Base-by-base conservation (phyloP, 2,888 invertebrate genomes). In the Tipula confusa region DNA sequence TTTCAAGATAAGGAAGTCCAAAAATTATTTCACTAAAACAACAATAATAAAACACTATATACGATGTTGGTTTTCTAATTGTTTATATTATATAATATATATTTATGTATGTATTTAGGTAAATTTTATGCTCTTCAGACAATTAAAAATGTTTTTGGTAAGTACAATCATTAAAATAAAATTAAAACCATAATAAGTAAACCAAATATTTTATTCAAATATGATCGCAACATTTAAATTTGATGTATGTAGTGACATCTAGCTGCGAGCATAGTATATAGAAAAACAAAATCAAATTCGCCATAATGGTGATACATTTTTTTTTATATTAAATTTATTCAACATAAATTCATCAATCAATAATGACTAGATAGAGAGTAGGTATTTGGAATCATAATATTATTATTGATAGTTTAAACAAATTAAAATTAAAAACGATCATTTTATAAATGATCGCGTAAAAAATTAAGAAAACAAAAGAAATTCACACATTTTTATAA, bases 81-180 rank as follows among this genome's bases (percentile, higher is more conserved):
- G 64, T 64, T 64, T 64, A 64, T 64, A 24, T 64, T 24, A 64
- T 64, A 64, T 64, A 64, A 64, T 64, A 64, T 64, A 64, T 24
- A 64, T 2, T 9, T 33, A 33, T n/a, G n/a, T n/a, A n/a, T n/a
- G 7, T 31, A 31, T 31, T 31, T 31, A 31, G 3, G 7, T 31
- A 38, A 13, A 9, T 64, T 64, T 64, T 64, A 64, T 64, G 64
- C 64, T 24, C 64, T 24, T 64, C 64, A 64, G 64, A 64, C 64
- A 64, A 64, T 9, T 64, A 64, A 64, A 64, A 64, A 64, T 9
- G 64, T 64, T 64, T n/a, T 64, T 18, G 64, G n/a, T 15, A 43
- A 9, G 4, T 15, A 64, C 11, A 64, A 64, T 24, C 4, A n/a
- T 43, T 15, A 7, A 64, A 24, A 48, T 48, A 48, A 18, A 18